A percentile compares a stretch with the other conserved stretches of the same genome.
Evolutionary conservation across 2,888 invertebrate genomes (phyloP).

Genomic region (Camponotus fellah): DNA sequence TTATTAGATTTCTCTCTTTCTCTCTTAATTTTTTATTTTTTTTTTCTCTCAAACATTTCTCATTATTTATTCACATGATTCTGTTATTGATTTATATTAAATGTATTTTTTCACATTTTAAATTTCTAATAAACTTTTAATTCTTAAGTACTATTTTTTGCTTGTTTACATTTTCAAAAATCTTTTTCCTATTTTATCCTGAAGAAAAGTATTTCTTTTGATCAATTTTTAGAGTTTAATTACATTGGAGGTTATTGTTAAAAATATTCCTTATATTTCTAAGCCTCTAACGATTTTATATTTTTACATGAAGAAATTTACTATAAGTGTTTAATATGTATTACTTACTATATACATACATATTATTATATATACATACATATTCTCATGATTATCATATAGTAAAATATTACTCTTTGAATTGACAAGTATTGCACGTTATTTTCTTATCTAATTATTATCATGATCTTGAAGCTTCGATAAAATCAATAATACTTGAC

Average conservation of each 20-base stretch:
- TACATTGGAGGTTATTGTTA: neutral
- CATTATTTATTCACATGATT: neutral
- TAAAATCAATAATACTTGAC: neutral
- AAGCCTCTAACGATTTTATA: neutral
- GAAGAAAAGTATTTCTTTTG: neutral
- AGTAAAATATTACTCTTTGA: neutral
- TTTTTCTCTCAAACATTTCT: neutral
- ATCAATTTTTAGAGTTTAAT: neutral
- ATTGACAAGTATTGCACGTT: neutral
- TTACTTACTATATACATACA: too few relatives aligned
- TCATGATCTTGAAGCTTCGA: neutral
- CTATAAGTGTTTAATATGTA: too few relatives aligned
- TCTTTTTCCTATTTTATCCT: neutral
- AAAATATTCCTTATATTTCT: neutral
- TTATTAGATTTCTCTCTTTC: neutral
- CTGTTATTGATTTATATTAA: neutral
- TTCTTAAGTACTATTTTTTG: neutral
- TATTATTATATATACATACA: neutral
- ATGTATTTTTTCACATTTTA: neutral
- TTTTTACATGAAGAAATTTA: neutral
- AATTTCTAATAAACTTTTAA: neutral
- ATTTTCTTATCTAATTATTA: too few relatives aligned
- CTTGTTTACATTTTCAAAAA: neutral
- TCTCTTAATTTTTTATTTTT: too few relatives aligned
- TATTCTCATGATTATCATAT: neutral